Base-by-base conservation (phyloP, 1,140 invertebrate species). In the Artemia franciscana region DNA sequence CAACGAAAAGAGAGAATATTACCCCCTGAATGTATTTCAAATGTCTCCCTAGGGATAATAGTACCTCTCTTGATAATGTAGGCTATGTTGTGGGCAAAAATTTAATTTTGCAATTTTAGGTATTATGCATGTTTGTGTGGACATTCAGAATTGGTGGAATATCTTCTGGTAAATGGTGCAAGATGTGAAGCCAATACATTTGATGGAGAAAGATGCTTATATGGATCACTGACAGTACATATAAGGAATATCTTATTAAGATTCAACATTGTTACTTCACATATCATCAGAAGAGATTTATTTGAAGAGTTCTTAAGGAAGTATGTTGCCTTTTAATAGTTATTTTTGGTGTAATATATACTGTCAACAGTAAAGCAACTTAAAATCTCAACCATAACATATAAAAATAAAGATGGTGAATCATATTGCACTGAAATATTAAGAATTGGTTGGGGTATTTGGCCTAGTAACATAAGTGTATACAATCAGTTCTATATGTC, bases 121-220 rank as follows among this genome's bases (percentile, higher is more conserved):
- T 78, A 79, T 63, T 79, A 79, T 70, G 78, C 78, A 2, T 79
- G 78, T 69, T 67, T 79, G 5, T 79, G 78, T 73, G 78, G 78
- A 5, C 77, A 79, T 67, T 66, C 69, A 30, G 72, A 75, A 26
- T 56, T 79, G 18, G 78, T 78, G 0, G 68, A 76, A 61, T 79
- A 77, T 68, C 67, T 79, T 5, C 69, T 79, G 9, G 73, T 73
- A 59, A 73, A 74, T 70, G 78, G 78, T 28, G 78, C 78, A 5
- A 68, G 71, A 58, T 80, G 78, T 73, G 78, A 80, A 65, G 75
- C 76, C 1, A 78, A 78, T 64, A 79, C 78, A 21, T 80, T 79
- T 72, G 78, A 79, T 70, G 78, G 78, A 2, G 78, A 80, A 68
- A 67, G 78, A 26, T 79, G 78, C 69, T 64, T 80, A 7, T 80